Base-by-base conservation (phyloP, 2,797 vertebrate genomes). In the Darevskia nairensis region DNA sequence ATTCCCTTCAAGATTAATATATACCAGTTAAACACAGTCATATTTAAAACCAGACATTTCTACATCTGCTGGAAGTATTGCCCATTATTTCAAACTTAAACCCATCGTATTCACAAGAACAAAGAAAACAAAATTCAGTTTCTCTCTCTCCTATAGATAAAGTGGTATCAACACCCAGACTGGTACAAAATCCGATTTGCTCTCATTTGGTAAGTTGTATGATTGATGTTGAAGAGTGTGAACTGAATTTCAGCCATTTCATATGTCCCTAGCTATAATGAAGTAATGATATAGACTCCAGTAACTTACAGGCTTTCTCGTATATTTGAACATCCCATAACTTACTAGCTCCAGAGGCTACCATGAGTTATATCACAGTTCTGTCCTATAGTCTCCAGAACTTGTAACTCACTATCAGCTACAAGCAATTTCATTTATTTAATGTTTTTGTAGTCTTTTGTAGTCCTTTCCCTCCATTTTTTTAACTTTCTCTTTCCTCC, bases 261-360 rank as follows among this genome's bases (percentile, higher is more conserved):
- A 85, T 91, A 92, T 92, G 79, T 95, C 93, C 92, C 55, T 91
- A 89, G 86, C 90, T 95, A 91, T 96, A 96, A 95, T 90, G 89
- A 94, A 93, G 94, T 93, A 89, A 95, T 95, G 93, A 96, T 96
- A 94, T 88, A 96, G 90, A 90, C 80, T 92, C 88, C 71, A 90
- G 92, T 95, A 96, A 94, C 90, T 96, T 95, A 95, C 41, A 85
- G 75, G 89, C 84, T 96, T 96, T 96, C 92, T 96, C 94, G 89
- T 90, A 90, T 59, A 66, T 71, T 76, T 91, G 92, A 96, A 87
- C 86, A 83, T 32, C 87, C 95, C 91, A 61, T 95, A 95, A 95
- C 88, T 96, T 96, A 96, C 94, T 94, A 95, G 92, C 89, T 92
- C 92, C 88, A 64, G 88, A 92, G 96, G 83, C 89, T 91, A 91